Evolutionary conservation across 2,113 vertebrate species (phyloP).

Genomic region (Polyodon spathula): DNA sequence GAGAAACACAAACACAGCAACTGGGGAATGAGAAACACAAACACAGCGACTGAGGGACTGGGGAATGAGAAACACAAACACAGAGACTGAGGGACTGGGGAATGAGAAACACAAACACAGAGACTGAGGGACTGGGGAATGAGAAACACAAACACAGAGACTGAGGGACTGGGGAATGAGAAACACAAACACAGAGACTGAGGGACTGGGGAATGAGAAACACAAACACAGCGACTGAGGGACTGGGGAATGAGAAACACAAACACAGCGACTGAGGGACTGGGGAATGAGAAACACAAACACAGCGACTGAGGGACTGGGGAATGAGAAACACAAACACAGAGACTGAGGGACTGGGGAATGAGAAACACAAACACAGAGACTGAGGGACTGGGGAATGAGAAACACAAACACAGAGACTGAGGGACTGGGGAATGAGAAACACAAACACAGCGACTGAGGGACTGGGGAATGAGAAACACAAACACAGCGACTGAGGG

Average conservation of each 20-base stretch:
- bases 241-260: no score
- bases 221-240: no score
- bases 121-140: neutral
- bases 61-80: neutral
- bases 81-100: no score
- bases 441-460: neutral
- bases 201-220: neutral
- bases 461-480: no score
- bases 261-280: neutral
- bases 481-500: neutral
- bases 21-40: slow-evolving; percentile 10
- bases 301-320: no score
- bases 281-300: neutral
- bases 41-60: neutral
- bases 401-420: neutral
- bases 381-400: no score
- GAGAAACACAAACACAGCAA: neutral
- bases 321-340: slow-evolving; percentile 1
- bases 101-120: neutral
- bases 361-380: neutral
- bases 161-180: no score
- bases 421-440: neutral
- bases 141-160: neutral
- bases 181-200: neutral
- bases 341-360: neutral